A percentile compares a stretch with the other conserved stretches of the same genome.
phyloP scores from a whole-genome alignment of 1,140 invertebrate genomes.

The Hyphantria cunea region DNA sequence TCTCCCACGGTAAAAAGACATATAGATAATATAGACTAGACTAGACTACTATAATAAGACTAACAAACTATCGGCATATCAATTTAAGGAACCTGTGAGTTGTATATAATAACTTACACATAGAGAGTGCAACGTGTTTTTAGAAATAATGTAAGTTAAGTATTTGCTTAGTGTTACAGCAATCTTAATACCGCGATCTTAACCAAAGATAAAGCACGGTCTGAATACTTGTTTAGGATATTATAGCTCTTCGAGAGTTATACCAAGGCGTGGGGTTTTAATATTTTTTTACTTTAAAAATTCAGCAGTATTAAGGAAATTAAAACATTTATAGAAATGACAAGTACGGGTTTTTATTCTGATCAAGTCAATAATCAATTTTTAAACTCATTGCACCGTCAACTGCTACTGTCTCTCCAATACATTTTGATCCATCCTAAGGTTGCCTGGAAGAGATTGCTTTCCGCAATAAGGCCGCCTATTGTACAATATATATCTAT shows the following conservation, averaged over 20 bases:
- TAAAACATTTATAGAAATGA: background rate
- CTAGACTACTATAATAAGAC: too few relatives aligned
- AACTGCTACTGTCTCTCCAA: too few relatives aligned
- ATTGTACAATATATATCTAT: too few relatives aligned
- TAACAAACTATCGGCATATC: background rate
- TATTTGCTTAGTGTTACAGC: background rate
- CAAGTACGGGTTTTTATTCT: too few relatives aligned
- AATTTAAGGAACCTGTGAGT: constrained; percentile 9
- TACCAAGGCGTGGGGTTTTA: constrained; percentile 5
- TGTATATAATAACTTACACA: constrained; percentile 30
- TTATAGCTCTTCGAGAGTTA: constrained; percentile 16
- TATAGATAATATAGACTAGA: too few relatives aligned
- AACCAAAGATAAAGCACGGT: constrained; percentile 7
- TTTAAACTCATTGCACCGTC: too few relatives aligned
- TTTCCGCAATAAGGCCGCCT: too few relatives aligned
- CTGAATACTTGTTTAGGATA: constrained; percentile 1
- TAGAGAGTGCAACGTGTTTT: constrained; percentile 12
- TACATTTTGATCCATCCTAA: too few relatives aligned
- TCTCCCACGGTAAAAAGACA: too few relatives aligned
- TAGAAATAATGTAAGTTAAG: constrained; percentile 8
- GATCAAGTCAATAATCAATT: too few relatives aligned
- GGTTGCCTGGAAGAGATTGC: too few relatives aligned
- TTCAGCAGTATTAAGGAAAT: background rate
- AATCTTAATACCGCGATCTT: constrained; percentile 12
- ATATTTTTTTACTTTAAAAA: constrained; percentile 7